Evolutionary conservation across 2,797 vertebrate species (phyloP).

Genomic region (Thalassophryne amazonica): DNA sequence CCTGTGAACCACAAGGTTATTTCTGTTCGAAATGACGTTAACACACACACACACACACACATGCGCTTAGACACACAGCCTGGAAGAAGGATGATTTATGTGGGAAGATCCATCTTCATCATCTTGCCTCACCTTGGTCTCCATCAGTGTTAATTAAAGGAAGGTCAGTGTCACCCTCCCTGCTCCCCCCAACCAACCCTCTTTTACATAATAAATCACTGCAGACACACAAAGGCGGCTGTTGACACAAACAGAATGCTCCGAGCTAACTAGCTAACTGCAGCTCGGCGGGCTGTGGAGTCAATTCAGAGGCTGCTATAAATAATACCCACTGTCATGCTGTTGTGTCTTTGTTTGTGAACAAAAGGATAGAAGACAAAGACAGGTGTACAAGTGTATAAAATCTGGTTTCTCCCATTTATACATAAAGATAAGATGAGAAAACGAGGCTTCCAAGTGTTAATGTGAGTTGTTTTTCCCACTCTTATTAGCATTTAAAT

Average conservation of each 20-base stretch:
- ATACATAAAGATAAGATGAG: neutral
- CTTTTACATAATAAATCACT: conserved; percentile 99
- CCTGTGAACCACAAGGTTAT: conserved; percentile 93
- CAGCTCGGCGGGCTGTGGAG: conserved; percentile 60
- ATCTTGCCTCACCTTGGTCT: conserved; percentile 96
- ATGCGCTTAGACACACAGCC: conserved; percentile 43
- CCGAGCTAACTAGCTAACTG: conserved; percentile 76
- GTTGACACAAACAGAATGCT: conserved; percentile 84
- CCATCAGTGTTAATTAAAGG: conserved; percentile 99
- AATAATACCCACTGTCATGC: conserved; percentile 67
- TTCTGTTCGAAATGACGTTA: conserved; percentile 82
- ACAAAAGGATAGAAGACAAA: conserved; percentile 63
- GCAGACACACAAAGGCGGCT: conserved; percentile 82
- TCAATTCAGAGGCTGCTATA: conserved; percentile 72
- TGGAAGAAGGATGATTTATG: conserved; percentile 91
- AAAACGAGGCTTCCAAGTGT: neutral
- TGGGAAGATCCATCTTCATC: conserved; percentile 88
- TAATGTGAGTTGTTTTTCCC: no score
- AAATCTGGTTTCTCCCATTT: neutral
- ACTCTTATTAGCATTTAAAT: no score
- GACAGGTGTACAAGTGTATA: conserved; percentile 33
- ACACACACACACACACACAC: conserved; percentile 42
- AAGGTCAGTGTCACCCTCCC: conserved; percentile 99
- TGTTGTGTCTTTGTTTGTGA: conserved; percentile 63
- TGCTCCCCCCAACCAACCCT: conserved; percentile 85